These are phyloP conservation scores for Kryptolebias marmoratus DNA, from an alignment of 2,113 vertebrate genomes.

Conservation along the genomic window DNA sequence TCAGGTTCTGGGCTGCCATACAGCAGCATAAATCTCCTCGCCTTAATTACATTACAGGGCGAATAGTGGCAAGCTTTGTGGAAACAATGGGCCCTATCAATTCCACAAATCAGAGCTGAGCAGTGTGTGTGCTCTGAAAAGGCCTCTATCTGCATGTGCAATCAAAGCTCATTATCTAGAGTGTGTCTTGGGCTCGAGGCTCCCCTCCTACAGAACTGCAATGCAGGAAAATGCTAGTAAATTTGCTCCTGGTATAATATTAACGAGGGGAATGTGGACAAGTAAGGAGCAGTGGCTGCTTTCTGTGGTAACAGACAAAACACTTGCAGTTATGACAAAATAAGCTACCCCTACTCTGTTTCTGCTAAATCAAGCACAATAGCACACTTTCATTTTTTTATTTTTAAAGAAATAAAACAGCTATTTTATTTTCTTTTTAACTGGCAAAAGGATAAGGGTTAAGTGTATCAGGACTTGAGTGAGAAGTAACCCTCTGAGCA, in stretches of 20 bases:
- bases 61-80: constrained; percentile 88
- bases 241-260: constrained; percentile 69
- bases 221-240: constrained; percentile 46
- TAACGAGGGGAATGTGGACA: constrained; percentile 64
- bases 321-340: constrained; percentile 24
- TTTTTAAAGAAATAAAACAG: background rate
- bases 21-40: constrained; percentile 91
- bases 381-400: background rate
- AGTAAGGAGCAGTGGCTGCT: constrained; percentile 25
- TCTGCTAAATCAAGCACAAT: background rate
- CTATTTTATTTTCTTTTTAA: background rate
- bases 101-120: constrained; percentile 87
- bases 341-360: background rate
- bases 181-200: constrained; percentile 78
- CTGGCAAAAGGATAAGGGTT: background rate
- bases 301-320: constrained; percentile 63
- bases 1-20: constrained; percentile 93
- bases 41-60: constrained; percentile 97
- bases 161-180: constrained; percentile 90
- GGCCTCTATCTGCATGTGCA: constrained; percentile 83
- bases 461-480: background rate
- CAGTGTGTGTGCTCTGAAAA: constrained; percentile 54
- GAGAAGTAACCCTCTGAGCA: background rate
- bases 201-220: constrained; percentile 69
- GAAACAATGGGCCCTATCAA: constrained; percentile 90